phyloP scores from a whole-genome alignment of 2,797 vertebrate genomes.

The Sarcophilus harrisii region DNA sequence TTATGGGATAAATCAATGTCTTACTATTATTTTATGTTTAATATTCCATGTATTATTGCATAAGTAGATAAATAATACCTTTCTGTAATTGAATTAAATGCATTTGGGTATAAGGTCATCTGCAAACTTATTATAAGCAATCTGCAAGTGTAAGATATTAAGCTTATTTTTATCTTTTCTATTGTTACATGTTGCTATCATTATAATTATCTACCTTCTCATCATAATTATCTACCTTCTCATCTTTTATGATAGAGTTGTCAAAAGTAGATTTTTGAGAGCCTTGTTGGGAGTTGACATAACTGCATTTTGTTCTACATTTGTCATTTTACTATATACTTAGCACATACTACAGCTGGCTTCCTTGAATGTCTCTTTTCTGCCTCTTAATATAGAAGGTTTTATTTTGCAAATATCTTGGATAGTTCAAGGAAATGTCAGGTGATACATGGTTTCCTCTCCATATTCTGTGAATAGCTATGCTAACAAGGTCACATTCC shows the following conservation, averaged over 20 bases:
- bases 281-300: not conserved
- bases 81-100: not conserved
- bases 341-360: not conserved
- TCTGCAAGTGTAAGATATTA: not conserved
- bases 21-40: not conserved
- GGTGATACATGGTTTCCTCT: not conserved
- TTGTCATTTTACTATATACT: not conserved
- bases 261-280: not conserved
- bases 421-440: not conserved
- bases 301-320: not conserved
- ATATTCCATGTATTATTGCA: not conserved
- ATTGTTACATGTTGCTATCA: not conserved
- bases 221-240: not conserved
- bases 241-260: not conserved
- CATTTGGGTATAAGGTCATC: not conserved
- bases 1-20: not conserved
- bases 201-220: not conserved
- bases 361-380: not conserved
- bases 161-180: not conserved
- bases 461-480: not conserved
- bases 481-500: not conserved
- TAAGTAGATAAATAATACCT: not conserved
- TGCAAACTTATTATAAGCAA: not conserved
- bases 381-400: not conserved
- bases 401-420: not conserved